These are phyloP conservation scores for Myrmecobius fasciatus DNA, from an alignment of 2,113 vertebrate species.

Conservation along the genomic window DNA sequence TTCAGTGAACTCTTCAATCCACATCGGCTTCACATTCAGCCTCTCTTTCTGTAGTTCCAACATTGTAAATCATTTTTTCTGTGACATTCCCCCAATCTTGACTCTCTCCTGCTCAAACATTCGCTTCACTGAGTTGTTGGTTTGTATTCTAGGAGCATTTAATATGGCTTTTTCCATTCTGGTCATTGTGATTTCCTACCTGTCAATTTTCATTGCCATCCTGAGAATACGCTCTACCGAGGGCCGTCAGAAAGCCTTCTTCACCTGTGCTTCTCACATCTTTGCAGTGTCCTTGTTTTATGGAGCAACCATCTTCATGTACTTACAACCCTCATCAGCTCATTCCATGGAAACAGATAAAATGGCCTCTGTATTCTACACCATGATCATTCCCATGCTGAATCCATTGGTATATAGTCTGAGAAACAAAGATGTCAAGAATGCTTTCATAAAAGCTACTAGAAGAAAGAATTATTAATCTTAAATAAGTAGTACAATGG, in stretches of 20 bases:
- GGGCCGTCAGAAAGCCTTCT: conserved; percentile 61
- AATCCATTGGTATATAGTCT: conserved; percentile 68
- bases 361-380: conserved; percentile 69
- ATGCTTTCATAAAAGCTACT: conserved; percentile 21
- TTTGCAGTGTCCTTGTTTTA: conserved; percentile 62
- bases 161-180: conserved; percentile 48
- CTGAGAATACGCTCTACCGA: conserved; percentile 46
- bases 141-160: conserved; percentile 63
- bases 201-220: conserved; percentile 50
- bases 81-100: conserved; percentile 56
- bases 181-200: conserved; percentile 57
- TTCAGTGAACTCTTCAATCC: conserved; percentile 43
- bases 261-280: conserved; percentile 67
- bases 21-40: conserved; percentile 28
- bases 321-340: conserved; percentile 57
- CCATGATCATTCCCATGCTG: conserved; percentile 63
- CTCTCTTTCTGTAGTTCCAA: conserved; percentile 62
- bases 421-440: conserved; percentile 62
- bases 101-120: conserved; percentile 59
- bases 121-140: conserved; percentile 46
- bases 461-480: neutral
- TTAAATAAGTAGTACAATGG: neutral
- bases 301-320: conserved; percentile 68
- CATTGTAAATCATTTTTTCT: conserved; percentile 64
- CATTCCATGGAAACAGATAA: conserved; percentile 57